A percentile compares a stretch with the other conserved stretches of the same genome.
Conservation (phyloP, 2,113 vertebrate genomes). For the Acanthochromis polyacanthus region DNA sequence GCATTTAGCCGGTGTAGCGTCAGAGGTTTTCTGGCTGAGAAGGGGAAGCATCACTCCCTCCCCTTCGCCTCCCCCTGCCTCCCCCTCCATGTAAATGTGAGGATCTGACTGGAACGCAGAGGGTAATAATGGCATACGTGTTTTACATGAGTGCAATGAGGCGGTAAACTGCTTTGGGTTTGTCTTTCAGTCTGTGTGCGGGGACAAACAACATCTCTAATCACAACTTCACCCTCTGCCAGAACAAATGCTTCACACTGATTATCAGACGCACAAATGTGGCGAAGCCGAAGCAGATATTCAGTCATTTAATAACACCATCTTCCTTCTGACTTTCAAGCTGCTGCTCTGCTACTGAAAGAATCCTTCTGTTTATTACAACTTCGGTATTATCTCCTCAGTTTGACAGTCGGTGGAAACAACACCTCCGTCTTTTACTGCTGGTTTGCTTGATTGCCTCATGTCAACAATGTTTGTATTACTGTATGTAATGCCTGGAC, state of each 20-base stretch:
- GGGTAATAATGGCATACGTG: constrained; percentile 56
- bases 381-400: too few relatives aligned
- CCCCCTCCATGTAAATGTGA: constrained; percentile 64
- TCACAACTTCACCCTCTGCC: neutral
- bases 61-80: neutral
- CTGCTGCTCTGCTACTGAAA: neutral
- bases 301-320: neutral
- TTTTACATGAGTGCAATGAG: constrained; percentile 71
- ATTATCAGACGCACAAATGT: constrained; percentile 1
- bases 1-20: constrained; percentile 27
- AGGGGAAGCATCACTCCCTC: neutral
- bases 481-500: too few relatives aligned
- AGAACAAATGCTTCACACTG: constrained; percentile 25
- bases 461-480: too few relatives aligned
- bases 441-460: too few relatives aligned
- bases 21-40: constrained; percentile 34
- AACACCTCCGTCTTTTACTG: too few relatives aligned
- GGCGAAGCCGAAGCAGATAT: neutral
- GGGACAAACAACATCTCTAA: neutral
- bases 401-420: too few relatives aligned
- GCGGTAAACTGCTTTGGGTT: constrained; percentile 57
- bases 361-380: too few relatives aligned
- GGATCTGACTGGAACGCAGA: constrained; percentile 57
- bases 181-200: neutral
- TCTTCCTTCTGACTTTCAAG: neutral